These are phyloP conservation scores for Zaprionus vittiger DNA, from an alignment of 1,140 invertebrate genomes.

Conservation along the genomic window DNA sequence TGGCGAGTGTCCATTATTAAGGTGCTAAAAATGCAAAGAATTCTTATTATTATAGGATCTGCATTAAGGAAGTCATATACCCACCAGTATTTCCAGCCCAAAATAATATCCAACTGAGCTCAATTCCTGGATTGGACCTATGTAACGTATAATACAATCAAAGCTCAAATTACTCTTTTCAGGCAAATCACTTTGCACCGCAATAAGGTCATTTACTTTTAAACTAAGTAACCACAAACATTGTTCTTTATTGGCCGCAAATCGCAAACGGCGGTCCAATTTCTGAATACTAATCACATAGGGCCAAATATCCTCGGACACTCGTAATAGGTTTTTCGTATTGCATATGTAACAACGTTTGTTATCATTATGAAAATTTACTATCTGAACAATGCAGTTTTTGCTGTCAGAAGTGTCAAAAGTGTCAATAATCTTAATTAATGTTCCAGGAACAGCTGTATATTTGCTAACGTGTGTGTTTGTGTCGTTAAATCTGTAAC, in stretches of 20 bases:
- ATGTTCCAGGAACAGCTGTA: conserved; percentile 41
- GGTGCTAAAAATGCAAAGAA: conserved; percentile 40
- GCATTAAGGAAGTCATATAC: background rate
- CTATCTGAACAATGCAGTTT: conserved; percentile 57
- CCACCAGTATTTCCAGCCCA: conserved; percentile 86
- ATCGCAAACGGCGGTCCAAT: conserved; percentile 85
- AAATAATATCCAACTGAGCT: conserved; percentile 86
- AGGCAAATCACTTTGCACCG: conserved; percentile 77
- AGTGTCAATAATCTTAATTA: conserved; percentile 54
- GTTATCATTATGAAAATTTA: conserved; percentile 43
- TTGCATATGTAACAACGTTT: conserved; percentile 60
- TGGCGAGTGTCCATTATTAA: conserved; percentile 55
- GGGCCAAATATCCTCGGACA: conserved; percentile 84
- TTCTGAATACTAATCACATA: conserved; percentile 85
- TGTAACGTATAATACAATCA: conserved; percentile 85
- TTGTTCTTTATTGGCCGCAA: conserved; percentile 84
- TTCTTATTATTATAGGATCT: background rate
- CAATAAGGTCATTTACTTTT: conserved; percentile 72
- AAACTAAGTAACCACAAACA: conserved; percentile 84
- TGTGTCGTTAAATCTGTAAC: background rate
- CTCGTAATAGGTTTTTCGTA: conserved; percentile 31
- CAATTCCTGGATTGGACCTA: conserved; percentile 85
- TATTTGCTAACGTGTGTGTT: conserved; percentile 15
- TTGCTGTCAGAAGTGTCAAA: conserved; percentile 18
- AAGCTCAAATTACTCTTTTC: conserved; percentile 42